Conservation (phyloP, 2,797 vertebrate species). For the Cryptoprocta ferox region DNA sequence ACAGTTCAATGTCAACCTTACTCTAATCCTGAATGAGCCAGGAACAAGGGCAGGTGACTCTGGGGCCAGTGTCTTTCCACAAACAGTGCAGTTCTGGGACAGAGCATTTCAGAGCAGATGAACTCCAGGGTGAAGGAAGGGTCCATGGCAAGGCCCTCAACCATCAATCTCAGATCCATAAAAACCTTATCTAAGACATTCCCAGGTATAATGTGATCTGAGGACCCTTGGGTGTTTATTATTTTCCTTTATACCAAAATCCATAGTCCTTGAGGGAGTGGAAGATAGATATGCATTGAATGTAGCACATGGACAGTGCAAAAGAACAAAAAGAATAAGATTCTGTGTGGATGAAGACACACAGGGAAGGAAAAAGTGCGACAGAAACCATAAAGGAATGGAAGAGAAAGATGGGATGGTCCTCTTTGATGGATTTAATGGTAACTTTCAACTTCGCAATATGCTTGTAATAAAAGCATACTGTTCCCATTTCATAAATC, state of each 20-base stretch:
- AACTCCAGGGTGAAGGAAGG: neutral
- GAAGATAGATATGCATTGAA: neutral
- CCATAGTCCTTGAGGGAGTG: neutral
- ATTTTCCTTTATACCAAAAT: constrained; percentile 15
- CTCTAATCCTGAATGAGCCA: neutral
- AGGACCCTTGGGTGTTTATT: neutral
- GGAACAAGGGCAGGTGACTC: neutral
- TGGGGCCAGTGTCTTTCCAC: neutral
- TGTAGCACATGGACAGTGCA: neutral
- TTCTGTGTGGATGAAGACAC: neutral
- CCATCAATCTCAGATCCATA: neutral
- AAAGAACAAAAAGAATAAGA: neutral
- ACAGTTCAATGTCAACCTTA: constrained; percentile 57
- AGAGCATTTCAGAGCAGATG: neutral
- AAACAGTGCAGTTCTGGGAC: neutral
- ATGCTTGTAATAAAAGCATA: neutral
- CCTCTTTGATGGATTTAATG: neutral
- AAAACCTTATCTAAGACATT: neutral
- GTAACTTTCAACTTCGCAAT: neutral
- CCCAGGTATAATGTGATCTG: neutral
- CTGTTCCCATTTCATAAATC: neutral
- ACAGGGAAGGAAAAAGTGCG: neutral
- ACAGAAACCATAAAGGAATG: neutral
- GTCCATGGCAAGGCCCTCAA: neutral
- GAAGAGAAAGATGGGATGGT: neutral